Evolutionary conservation across 2,888 invertebrate species (phyloP).

Genomic region (Andrena praecox): DNA sequence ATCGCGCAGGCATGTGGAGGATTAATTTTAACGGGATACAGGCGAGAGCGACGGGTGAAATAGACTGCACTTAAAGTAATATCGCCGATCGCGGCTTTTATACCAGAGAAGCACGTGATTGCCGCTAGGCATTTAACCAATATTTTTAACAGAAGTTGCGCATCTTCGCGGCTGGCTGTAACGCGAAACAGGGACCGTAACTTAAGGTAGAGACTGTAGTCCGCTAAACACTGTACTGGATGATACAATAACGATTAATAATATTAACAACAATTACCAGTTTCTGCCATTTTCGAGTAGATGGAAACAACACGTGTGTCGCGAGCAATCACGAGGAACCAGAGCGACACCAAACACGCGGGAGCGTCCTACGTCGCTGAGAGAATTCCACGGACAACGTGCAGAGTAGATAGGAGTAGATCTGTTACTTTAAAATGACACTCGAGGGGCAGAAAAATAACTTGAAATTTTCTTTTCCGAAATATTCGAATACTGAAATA

Average conservation of each 20-base stretch:
- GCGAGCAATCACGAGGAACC: constrained; percentile 7
- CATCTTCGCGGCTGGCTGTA: neutral
- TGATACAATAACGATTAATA: constrained; percentile 6
- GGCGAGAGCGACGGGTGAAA: neutral
- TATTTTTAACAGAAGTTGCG: constrained; percentile 58
- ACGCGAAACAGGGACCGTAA: neutral
- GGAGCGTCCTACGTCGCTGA: neutral
- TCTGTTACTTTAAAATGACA: neutral
- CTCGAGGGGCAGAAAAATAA: neutral
- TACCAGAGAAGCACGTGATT: constrained; percentile 72
- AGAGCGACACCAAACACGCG: constrained; percentile 46
- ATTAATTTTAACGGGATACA: neutral
- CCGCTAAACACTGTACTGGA: neutral
- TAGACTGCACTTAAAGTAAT: constrained; percentile 37
- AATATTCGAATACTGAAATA: too few relatives aligned
- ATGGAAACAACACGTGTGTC: constrained; percentile 67
- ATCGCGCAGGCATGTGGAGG: neutral
- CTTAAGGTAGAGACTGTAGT: neutral
- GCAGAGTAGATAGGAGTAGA: constrained; percentile 34
- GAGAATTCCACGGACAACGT: constrained; percentile 8
- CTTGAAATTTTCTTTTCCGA: neutral
- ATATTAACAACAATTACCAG: constrained; percentile 71
- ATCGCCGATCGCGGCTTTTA: constrained; percentile 17
- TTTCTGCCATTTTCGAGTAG: constrained; percentile 76
- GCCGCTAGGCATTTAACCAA: constrained; percentile 50